phyloP scores from a whole-genome alignment of 2,797 vertebrate species.

The Anguilla marmorata region DNA sequence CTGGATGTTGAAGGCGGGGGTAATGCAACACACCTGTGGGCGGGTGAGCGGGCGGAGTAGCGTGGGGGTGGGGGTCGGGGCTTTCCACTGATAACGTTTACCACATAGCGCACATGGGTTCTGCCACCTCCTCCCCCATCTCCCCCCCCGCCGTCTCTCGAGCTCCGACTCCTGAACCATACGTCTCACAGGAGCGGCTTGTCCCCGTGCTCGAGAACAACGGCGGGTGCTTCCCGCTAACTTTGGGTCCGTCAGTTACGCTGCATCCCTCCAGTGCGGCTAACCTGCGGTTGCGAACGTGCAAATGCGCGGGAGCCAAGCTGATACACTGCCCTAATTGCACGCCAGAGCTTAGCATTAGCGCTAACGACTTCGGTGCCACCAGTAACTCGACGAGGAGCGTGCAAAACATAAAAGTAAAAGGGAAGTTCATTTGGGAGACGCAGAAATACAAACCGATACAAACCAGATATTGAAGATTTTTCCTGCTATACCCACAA shows the following conservation, averaged over 20 bases:
- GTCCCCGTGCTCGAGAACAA: neutral
- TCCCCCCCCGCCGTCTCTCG: neutral
- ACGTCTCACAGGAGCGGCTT: neutral
- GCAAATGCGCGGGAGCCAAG: neutral
- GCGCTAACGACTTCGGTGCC: neutral
- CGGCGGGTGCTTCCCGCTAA: neutral
- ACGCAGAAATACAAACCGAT: neutral
- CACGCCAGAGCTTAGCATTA: neutral
- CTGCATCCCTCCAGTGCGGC: neutral
- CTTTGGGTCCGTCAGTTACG: neutral
- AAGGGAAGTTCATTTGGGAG: neutral
- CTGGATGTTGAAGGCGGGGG: neutral
- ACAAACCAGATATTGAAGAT: neutral
- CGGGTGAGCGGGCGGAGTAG: neutral
- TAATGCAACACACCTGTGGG: slow-evolving; percentile 33
- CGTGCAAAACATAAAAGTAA: neutral
- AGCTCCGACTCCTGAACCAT: neutral
- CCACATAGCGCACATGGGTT: neutral
- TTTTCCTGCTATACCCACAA: neutral
- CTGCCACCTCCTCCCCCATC: neutral
- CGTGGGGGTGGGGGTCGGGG: neutral
- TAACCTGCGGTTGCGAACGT: neutral
- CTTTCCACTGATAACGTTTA: slow-evolving; percentile 34
- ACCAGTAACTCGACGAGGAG: neutral
- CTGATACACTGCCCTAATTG: neutral